Percentiles rank a stretch among this genome's conserved stretches.
These are phyloP conservation scores for Amphimedon queenslandica DNA, from an alignment of 37 sponge, comb jelly and placozoan genomes.

Conservation along the genomic window DNA sequence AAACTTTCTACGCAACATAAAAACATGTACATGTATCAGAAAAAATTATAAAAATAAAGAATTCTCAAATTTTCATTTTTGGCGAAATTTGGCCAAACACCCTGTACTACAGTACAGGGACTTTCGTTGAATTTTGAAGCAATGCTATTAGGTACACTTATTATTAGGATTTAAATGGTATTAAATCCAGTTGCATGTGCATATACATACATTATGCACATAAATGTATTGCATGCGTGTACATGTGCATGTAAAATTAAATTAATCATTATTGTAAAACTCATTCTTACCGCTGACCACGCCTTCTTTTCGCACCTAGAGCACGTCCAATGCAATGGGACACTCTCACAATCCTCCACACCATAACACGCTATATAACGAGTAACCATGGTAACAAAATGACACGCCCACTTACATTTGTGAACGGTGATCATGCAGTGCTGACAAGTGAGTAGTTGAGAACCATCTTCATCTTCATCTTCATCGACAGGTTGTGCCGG, in stretches of 20 bases:
- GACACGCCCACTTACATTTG: constrained; percentile 44
- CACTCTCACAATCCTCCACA: constrained; percentile 6
- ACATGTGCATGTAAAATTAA: background rate
- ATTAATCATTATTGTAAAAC: background rate
- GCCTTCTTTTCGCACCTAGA: constrained; percentile 47
- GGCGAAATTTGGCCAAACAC: too few species aligned
- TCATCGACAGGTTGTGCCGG: background rate
- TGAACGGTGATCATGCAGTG: constrained; percentile 63
- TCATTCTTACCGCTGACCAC: constrained; percentile 20
- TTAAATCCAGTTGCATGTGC: background rate
- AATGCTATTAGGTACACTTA: too few species aligned
- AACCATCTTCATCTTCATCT: constrained; percentile 14
- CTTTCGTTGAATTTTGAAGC: too few species aligned
- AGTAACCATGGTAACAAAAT: background rate
- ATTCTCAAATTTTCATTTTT: too few species aligned
- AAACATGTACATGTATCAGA: too few species aligned
- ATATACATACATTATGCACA: background rate
- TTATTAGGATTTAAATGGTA: background rate
- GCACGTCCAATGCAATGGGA: constrained; percentile 51
- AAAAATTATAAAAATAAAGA: too few species aligned
- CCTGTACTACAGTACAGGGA: too few species aligned
- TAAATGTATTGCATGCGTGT: background rate
- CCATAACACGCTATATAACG: constrained; percentile 75
- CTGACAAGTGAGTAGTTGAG: constrained; percentile 42
- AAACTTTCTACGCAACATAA: too few species aligned